These are phyloP conservation scores for Pitta sordida DNA, from an alignment of 2,113 vertebrate genomes.

Conservation along the genomic window DNA sequence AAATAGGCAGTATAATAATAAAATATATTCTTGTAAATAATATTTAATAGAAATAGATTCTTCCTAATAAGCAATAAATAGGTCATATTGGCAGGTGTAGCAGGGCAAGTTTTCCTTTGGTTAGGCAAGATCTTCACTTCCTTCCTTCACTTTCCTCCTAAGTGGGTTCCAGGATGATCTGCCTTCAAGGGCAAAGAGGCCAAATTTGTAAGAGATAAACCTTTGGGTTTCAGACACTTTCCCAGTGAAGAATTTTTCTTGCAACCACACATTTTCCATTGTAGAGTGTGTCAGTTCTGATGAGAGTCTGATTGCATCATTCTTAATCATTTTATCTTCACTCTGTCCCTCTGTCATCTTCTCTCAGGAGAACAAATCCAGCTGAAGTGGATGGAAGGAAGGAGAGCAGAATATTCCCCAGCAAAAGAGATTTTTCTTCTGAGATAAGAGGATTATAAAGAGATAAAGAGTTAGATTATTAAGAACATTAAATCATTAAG, in stretches of 20 bases:
- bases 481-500: background rate
- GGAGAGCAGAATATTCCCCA: background rate
- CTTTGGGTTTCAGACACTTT: background rate
- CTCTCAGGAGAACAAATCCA: background rate
- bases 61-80: background rate
- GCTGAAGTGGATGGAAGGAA: background rate
- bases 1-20: background rate
- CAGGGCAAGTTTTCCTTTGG: background rate
- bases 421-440: background rate
- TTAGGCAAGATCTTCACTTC: background rate
- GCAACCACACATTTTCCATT: background rate
- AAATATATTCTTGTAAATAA: fast-evolving
- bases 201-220: background rate
- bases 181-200: background rate
- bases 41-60: background rate
- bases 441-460: no score
- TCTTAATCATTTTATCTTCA: background rate
- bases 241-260: background rate
- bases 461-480: background rate
- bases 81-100: fast-evolving
- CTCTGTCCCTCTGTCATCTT: background rate
- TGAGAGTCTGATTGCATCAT: background rate
- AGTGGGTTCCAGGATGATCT: background rate
- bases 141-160: background rate
- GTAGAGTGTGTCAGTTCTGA: background rate